These are phyloP conservation scores for Rhabdornis inornatus DNA, from an alignment of 2,113 vertebrate genomes.

Conservation along the genomic window DNA sequence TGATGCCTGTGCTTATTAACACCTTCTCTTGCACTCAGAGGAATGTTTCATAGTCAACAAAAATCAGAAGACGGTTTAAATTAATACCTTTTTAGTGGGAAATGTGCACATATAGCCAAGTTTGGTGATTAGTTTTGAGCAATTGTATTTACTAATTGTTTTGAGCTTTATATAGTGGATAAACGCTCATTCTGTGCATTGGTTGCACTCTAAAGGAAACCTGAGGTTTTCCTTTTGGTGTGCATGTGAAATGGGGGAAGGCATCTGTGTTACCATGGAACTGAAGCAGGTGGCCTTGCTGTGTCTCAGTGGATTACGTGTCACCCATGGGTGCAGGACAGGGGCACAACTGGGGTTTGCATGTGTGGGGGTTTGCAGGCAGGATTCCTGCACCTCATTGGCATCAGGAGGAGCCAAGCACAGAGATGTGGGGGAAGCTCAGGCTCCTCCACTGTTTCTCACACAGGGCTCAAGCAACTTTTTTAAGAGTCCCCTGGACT, in stretches of 20 bases:
- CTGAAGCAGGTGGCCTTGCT: not conserved
- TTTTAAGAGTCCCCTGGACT: not conserved
- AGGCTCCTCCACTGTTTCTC: rapidly evolving
- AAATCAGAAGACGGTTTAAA: not conserved
- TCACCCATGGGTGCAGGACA: rapidly evolving
- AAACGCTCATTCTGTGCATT: not conserved
- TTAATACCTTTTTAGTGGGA: not conserved
- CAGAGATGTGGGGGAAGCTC: not conserved
- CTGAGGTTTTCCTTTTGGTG: not conserved
- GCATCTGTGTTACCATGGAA: not conserved
- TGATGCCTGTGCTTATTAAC: not conserved
- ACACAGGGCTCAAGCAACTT: rapidly evolving
- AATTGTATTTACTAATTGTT: not conserved
- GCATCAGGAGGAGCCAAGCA: not conserved
- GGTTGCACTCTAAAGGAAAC: not conserved
- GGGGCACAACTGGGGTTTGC: not conserved
- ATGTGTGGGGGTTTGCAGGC: not conserved
- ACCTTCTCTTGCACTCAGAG: not conserved
- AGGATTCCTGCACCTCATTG: not conserved
- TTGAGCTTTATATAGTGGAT: not conserved
- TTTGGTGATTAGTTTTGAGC: not conserved
- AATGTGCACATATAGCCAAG: not conserved
- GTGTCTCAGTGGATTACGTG: not conserved
- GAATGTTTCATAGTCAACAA: not conserved
- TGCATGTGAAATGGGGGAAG: not conserved